These are phyloP conservation scores for Pangasius djambal DNA, from an alignment of 2,797 vertebrate genomes.

Conservation along the genomic window DNA sequence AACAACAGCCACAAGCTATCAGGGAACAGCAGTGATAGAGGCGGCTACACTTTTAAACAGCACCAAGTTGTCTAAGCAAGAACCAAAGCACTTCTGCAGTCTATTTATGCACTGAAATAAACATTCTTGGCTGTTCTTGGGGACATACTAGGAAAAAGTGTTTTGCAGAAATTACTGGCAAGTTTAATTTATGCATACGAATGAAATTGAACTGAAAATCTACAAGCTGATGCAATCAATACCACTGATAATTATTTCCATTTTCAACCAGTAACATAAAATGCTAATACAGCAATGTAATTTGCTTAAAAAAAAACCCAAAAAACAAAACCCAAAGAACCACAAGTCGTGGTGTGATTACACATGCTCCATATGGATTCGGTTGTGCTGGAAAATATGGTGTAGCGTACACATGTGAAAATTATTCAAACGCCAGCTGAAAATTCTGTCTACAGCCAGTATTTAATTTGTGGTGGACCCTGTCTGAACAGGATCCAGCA, in stretches of 20 bases:
- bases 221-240: background rate
- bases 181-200: background rate
- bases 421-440: background rate
- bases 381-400: background rate
- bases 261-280: background rate
- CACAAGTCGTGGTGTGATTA: background rate
- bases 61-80: background rate
- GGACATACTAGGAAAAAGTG: background rate
- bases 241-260: background rate
- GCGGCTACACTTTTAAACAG: background rate
- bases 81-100: no score
- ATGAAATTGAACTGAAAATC: background rate
- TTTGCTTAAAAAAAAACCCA: background rate
- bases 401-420: background rate
- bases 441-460: background rate
- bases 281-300: background rate
- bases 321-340: background rate
- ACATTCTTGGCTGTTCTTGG: background rate
- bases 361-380: background rate
- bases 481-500: background rate
- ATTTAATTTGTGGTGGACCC: background rate
- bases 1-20: slow-evolving; percentile 33
- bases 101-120: background rate
- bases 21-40: background rate
- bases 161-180: background rate